Conservation (phyloP, 2,888 invertebrate genomes). For the Unio pictorum region DNA sequence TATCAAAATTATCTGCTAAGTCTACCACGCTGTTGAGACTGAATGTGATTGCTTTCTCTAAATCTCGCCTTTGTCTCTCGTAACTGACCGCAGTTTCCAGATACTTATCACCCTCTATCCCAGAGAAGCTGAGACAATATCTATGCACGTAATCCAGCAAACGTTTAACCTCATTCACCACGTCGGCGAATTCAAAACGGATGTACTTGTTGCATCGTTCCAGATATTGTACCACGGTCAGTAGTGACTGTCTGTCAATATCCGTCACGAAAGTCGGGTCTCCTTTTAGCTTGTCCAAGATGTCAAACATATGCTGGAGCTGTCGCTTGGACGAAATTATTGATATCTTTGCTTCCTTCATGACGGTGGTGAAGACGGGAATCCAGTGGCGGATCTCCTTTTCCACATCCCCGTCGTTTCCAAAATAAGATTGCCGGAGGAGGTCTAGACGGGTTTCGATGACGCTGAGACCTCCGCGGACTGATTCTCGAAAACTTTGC, state of each 20-base stretch:
- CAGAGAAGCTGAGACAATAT: slow-evolving; percentile 60
- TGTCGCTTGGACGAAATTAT: slow-evolving; percentile 41
- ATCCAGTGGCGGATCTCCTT: slow-evolving; percentile 51
- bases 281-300: slow-evolving; percentile 32
- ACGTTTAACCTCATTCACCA: slow-evolving; percentile 43
- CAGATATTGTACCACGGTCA: slow-evolving; percentile 33
- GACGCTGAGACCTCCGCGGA: slow-evolving; percentile 39
- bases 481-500: slow-evolving; percentile 52
- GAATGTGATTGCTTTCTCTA: slow-evolving; percentile 41
- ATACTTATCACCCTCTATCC: slow-evolving; percentile 48
- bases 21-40: slow-evolving; percentile 50
- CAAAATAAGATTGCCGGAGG: slow-evolving; percentile 50
- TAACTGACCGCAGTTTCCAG: slow-evolving; percentile 61
- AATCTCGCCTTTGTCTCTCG: slow-evolving; percentile 55
- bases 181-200: slow-evolving; percentile 48
- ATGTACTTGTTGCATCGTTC: slow-evolving; percentile 39
- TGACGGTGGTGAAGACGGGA: slow-evolving; percentile 39
- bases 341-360: slow-evolving; percentile 44
- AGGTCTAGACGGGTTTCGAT: slow-evolving; percentile 45
- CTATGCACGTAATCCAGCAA: slow-evolving; percentile 51
- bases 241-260: slow-evolving; percentile 36
- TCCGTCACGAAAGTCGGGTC: slow-evolving; percentile 42
- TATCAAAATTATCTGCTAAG: slow-evolving; percentile 59
- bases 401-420: slow-evolving; percentile 42
- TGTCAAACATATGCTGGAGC: slow-evolving; percentile 40